Evolutionary conservation across 1,140 invertebrate genomes (phyloP).

Genomic region (Dendroctonus ponderosae): DNA sequence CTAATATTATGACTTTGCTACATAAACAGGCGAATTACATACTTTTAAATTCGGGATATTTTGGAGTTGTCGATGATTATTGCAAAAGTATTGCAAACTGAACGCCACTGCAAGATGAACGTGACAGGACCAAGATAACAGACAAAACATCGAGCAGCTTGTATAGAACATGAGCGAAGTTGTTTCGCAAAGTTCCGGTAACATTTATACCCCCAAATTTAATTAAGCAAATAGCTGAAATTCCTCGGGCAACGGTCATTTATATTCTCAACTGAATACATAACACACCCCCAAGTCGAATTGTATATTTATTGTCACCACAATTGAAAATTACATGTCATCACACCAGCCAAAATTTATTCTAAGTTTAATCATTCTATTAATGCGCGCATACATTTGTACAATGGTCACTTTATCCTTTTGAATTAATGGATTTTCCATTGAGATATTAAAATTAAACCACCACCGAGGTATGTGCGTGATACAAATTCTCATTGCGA

Average conservation of each 20-base stretch:
- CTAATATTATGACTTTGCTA: too few relatives aligned
- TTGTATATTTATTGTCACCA: slow-evolving; percentile 38
- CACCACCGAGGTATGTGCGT: too few relatives aligned
- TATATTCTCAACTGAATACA: slow-evolving; percentile 44
- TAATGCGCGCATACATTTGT: slow-evolving; percentile 24
- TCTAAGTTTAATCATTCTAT: slow-evolving; percentile 36
- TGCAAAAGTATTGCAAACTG: neutral
- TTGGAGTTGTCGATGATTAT: too few relatives aligned
- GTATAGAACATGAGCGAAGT: slow-evolving; percentile 18
- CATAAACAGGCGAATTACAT: too few relatives aligned
- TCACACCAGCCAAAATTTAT: slow-evolving; percentile 35
- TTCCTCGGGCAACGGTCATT: slow-evolving; percentile 46
- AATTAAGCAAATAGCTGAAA: slow-evolving; percentile 47
- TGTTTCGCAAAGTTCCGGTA: slow-evolving; percentile 40
- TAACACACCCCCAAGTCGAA: slow-evolving; percentile 42
- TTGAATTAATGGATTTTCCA: slow-evolving; percentile 31
- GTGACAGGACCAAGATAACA: slow-evolving; percentile 3
- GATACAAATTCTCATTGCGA: too few relatives aligned
- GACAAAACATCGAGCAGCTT: slow-evolving; percentile 22
- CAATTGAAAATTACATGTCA: slow-evolving; percentile 37
- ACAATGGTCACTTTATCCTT: slow-evolving; percentile 22
- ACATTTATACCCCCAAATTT: slow-evolving; percentile 45
- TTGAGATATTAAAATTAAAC: neutral
- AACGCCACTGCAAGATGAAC: neutral
- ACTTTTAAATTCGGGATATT: too few relatives aligned